phyloP scores from a whole-genome alignment of 2,113 vertebrate genomes.

The Spizaetus ornatus region DNA sequence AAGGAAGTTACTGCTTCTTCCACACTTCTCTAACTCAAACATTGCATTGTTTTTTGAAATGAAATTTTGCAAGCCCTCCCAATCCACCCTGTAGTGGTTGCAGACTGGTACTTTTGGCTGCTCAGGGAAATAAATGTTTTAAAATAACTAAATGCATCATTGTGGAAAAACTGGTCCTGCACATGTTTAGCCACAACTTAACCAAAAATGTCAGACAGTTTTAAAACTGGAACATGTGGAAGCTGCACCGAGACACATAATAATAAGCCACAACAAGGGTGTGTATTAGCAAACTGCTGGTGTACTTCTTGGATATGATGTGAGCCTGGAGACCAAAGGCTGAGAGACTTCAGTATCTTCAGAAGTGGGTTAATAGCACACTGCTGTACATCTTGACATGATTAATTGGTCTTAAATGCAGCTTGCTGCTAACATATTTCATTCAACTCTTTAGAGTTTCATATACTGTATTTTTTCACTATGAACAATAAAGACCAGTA shows the following conservation, averaged over 20 bases:
- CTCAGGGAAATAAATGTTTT: not conserved
- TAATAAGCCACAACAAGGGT: not conserved
- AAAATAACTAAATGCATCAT: not conserved
- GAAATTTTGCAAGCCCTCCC: not conserved
- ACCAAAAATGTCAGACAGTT: not conserved
- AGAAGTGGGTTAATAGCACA: not conserved
- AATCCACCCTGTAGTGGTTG: not conserved
- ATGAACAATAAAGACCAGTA: not conserved
- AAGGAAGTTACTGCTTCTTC: slow-evolving; percentile 17
- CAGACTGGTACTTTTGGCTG: not conserved
- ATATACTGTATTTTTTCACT: not conserved
- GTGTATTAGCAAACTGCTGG: not conserved
- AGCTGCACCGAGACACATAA: not conserved
- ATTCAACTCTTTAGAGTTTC: not conserved
- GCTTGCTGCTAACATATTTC: not conserved
- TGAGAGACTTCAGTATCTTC: not conserved
- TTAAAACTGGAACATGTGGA: slow-evolving; percentile 14
- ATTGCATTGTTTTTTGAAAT: not conserved
- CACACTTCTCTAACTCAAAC: slow-evolving; percentile 6
- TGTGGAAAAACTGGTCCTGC: not conserved
- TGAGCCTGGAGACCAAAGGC: no score
- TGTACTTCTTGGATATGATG: not conserved
- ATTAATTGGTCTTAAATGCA: not conserved
- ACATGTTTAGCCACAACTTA: not conserved
- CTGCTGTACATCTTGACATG: not conserved